Evolutionary conservation across 1,140 invertebrate genomes (phyloP).

Genomic region (Cepaea nemoralis): DNA sequence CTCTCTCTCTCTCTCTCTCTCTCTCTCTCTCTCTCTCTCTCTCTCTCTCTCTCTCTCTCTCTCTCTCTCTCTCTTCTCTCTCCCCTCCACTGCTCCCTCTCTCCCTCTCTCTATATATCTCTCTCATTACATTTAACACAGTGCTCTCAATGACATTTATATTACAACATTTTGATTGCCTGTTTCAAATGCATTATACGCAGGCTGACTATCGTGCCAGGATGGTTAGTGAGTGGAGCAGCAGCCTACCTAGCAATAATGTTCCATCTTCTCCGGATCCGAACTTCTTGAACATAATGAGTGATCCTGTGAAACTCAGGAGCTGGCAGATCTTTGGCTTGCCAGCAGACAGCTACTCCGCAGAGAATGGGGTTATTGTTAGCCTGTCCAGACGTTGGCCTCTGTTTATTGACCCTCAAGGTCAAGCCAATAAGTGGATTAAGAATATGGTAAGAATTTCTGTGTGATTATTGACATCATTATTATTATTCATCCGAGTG

Average conservation of each 20-base stretch:
- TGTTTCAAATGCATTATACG: neutral
- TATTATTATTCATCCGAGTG: neutral
- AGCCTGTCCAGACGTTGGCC: conserved; percentile 71
- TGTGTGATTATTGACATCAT: neutral
- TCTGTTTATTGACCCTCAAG: conserved; percentile 73
- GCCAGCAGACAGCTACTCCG: conserved; percentile 71
- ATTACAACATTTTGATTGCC: too few species aligned
- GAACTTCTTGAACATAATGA: conserved; percentile 63
- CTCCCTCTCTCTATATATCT: too few species aligned
- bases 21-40: too few species aligned
- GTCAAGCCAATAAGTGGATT: conserved; percentile 74
- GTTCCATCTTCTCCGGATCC: conserved; percentile 70
- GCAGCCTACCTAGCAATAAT: conserved; percentile 56
- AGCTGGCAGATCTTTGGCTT: conserved; percentile 73
- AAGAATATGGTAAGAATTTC: conserved; percentile 69
- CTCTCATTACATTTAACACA: too few species aligned
- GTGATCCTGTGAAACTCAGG: conserved; percentile 72
- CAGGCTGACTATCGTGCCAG: conserved; percentile 68
- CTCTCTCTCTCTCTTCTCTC: too few species aligned
- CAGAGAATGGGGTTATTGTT: conserved; percentile 73
- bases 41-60: too few species aligned
- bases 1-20: too few species aligned
- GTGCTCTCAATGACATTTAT: too few species aligned
- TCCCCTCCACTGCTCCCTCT: too few species aligned
- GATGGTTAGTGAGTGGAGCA: conserved; percentile 68